phyloP scores from a whole-genome alignment of 2,113 vertebrate genomes.

The Chlorodrepanis virens region DNA sequence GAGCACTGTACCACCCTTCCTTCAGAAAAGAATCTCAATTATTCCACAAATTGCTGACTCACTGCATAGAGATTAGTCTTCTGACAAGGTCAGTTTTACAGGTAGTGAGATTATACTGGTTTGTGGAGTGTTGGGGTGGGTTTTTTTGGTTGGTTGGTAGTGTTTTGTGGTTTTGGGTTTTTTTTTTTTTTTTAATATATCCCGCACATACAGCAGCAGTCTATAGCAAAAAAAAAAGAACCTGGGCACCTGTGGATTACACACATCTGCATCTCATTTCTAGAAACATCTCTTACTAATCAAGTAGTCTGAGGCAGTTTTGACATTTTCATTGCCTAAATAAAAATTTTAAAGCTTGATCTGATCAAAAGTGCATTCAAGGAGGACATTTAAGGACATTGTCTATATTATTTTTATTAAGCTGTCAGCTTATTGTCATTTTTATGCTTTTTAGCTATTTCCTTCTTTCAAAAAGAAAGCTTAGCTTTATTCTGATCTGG shows the following conservation, averaged over 20 bases:
- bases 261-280: background rate
- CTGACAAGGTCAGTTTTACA: background rate
- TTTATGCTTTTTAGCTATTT: background rate
- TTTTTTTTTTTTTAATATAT: background rate
- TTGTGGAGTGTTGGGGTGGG: background rate
- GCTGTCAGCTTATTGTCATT: background rate
- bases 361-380: background rate
- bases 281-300: background rate
- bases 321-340: background rate
- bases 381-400: constrained; percentile 2
- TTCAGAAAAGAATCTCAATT: background rate
- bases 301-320: background rate
- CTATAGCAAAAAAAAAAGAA: background rate
- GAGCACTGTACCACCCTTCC: background rate
- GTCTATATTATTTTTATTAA: background rate
- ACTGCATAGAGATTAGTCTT: background rate
- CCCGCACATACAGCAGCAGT: background rate
- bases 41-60: background rate
- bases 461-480: background rate
- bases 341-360: background rate
- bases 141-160: background rate
- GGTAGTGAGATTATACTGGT: background rate
- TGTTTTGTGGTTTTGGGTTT: background rate
- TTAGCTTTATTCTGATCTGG: background rate
- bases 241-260: rapidly evolving